Evolutionary conservation across 1,140 invertebrate species (phyloP), one percentile per base, ranked within the genome.

Genomic region (Diorhabda elongata): DNA sequence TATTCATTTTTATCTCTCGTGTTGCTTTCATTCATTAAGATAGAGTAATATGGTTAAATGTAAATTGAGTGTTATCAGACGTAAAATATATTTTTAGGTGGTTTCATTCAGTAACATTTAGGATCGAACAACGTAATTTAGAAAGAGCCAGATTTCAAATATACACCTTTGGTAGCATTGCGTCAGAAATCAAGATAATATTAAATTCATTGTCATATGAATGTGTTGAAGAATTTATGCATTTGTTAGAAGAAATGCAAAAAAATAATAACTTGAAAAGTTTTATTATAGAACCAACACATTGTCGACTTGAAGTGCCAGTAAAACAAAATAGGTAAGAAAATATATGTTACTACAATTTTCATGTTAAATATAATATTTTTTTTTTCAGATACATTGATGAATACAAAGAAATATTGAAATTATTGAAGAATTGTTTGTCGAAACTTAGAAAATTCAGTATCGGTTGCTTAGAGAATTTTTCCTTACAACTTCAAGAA

Each of bases 211-310:
- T 80, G 57, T 74, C 74, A 5, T 45, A 66, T 26, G 47, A 59
- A 44, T 81, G 79, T 70, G 70, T 78, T 11, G 69, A 74, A 45
- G 78, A 80, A 71, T 78, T 80, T 67, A 73, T 78, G 47, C 42
- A 67, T 59, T 71, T 81, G 61, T 61, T 80, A 64, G 68, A 73
- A 69, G 42, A 71, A 60, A 67, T 81, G 57, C 69, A 64, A 44
- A 57, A 71, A 44, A 81, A 78, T 71, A 76, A 77, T 62, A 78
- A 79, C 72, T 65, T 81, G 42, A 74, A 70, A 63, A 74, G 75
- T 26, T 70, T 81, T 44, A 72, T 77, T 42, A 64, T 81, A 11
- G 76, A 81, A 75, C 80, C 80, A 8, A 73, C 73, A 6, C 77
- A 78, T 73, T 80, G 78, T 59, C 71, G 73, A 66, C 72, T 80